phyloP scores from a whole-genome alignment of 2,888 invertebrate genomes.

The Acronicta leporina region DNA sequence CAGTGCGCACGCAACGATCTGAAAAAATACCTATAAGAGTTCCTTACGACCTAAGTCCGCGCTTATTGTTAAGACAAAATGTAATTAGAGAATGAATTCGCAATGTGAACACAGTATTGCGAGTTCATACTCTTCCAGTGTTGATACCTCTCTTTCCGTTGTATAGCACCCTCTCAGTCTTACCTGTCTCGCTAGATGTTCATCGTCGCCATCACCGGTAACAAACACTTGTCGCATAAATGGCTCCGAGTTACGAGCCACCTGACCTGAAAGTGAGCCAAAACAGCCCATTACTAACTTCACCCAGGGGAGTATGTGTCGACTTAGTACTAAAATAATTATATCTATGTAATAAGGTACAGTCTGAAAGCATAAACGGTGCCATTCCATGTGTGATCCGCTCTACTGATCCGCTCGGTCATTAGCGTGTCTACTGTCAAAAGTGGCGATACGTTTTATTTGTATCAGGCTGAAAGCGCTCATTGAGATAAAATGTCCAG shows the following conservation, averaged over 20 bases:
- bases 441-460: not conserved
- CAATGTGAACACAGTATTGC: slow-evolving; percentile 67
- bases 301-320: slow-evolving; percentile 49
- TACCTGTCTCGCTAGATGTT: slow-evolving; percentile 92
- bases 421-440: not conserved
- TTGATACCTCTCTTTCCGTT: slow-evolving; percentile 25
- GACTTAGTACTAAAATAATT: slow-evolving; percentile 34
- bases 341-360: slow-evolving; percentile 8
- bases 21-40: slow-evolving; percentile 81
- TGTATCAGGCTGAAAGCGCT: not conserved
- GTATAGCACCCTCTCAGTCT: slow-evolving; percentile 60
- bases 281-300: slow-evolving; percentile 78
- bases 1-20: slow-evolving; percentile 76
- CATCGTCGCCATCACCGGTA: slow-evolving; percentile 90
- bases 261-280: slow-evolving; percentile 90
- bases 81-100: slow-evolving; percentile 74
- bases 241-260: slow-evolving; percentile 98
- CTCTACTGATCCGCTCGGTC: not conserved
- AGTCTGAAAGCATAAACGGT: not conserved
- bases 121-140: slow-evolving; percentile 75
- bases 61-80: slow-evolving; percentile 26
- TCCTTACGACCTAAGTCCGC: slow-evolving; percentile 67
- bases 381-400: not conserved
- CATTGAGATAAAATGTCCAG: not conserved
- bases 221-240: slow-evolving; percentile 98